phyloP scores from a whole-genome alignment of 2,113 vertebrate genomes.

The Centrocercus urophasianus region DNA sequence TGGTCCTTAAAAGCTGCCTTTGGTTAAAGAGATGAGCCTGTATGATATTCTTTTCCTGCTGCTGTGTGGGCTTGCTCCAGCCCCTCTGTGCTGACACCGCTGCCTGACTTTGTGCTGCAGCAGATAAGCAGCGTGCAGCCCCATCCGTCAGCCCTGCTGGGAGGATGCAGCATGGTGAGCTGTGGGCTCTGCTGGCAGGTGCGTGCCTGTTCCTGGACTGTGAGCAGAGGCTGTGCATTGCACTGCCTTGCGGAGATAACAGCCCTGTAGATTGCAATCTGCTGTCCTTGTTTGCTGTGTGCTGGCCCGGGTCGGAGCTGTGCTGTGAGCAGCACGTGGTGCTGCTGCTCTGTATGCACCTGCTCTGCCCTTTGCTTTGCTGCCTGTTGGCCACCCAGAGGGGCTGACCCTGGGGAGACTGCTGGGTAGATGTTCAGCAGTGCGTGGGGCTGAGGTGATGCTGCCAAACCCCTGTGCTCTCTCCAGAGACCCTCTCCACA shows the following conservation, averaged over 20 bases:
- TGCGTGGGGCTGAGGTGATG: rapidly evolving
- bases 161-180: rapidly evolving
- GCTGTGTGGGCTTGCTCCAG: not conserved
- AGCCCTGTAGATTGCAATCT: rapidly evolving
- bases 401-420: rapidly evolving
- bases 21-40: not conserved
- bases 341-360: rapidly evolving
- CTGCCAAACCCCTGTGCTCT: not conserved
- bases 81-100: not conserved
- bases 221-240: not conserved
- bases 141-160: not conserved
- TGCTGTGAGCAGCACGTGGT: not conserved
- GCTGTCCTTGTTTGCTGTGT: not conserved
- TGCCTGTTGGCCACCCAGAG: not conserved
- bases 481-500: not conserved
- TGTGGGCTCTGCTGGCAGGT: rapidly evolving
- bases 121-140: not conserved
- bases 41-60: not conserved
- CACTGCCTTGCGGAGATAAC: not conserved
- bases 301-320: not conserved
- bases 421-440: rapidly evolving
- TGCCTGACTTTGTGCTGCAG: not conserved
- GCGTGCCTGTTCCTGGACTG: not conserved
- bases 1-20: slow-evolving; percentile 16
- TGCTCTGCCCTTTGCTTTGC: not conserved